Evolutionary conservation across 2,797 vertebrate genomes (phyloP), one percentile per base, ranked within the genome.

Genomic region (Tragelaphus eurycerus): DNA sequence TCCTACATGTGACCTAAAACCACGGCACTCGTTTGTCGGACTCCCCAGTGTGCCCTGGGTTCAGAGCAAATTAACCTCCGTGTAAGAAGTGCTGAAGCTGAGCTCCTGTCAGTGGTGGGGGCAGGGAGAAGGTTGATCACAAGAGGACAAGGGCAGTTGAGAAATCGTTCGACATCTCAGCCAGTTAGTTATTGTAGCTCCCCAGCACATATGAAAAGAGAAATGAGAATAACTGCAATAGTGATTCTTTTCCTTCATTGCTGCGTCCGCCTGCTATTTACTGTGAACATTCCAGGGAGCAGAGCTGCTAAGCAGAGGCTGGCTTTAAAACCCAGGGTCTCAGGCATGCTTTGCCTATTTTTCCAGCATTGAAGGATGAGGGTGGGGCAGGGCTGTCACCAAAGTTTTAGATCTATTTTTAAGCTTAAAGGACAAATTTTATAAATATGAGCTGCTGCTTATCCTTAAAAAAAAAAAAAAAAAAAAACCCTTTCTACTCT

Each of bases 331-430:
- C 78, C 2, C 67, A 62, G 74, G 27, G 60, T 92, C 90, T 59
- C 52, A 87, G 96, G 29, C 95, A 83, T 86, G 57, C 91, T 97
- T 31, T 43, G 78, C 9, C 60, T 95, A 9, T 48, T 82, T 97
- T 82, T 62, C 31, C 92, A 46, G 14, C 38, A 48, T 60, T 96
- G 64, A 71, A 54, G 86, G 29, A 13, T 16, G 2, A 93, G 29
- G 46, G 86, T 85, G 64, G 46, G 15, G 60, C 31, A 76, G 10
- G 60, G 8, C 2, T 95, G 81, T 93, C 87, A 93, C 88, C 52
- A 90, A 95, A 95, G 29, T 96, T 95, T 95, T 54, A 93, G 64
- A 97, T 98, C 59, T 97, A 93, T 93, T 98, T 98, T 89, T 98
- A 38, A 97, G 89, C 54, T 54, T 95, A 91, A 86, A 97, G 96